Conservation (phyloP, 2,113 vertebrate species). For the Epinephelus fuscoguttatus region DNA sequence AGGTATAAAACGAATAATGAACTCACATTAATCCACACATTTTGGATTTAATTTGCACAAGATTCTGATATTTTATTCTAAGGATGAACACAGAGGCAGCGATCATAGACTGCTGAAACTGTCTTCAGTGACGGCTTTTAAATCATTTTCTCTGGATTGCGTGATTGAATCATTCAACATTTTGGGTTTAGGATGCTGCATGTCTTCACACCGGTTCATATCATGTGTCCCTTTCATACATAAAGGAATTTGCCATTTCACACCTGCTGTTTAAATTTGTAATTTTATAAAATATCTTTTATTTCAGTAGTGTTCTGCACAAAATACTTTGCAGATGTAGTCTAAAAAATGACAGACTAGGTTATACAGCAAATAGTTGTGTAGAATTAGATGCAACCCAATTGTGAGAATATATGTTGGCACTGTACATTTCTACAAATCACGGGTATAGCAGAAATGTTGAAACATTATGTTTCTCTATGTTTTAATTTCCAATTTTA, state of each 20-base stretch:
- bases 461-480: too few relatives aligned
- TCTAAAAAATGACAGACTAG: background rate
- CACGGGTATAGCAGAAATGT: too few relatives aligned
- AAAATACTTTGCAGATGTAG: background rate
- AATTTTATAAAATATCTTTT: background rate
- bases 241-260: conserved; percentile 14
- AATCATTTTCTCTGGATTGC: conserved; percentile 6
- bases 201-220: conserved; percentile 35
- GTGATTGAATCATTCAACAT: conserved; percentile 23
- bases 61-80: background rate
- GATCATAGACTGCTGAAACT: background rate
- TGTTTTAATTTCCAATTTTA: too few relatives aligned
- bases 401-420: too few relatives aligned
- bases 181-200: conserved; percentile 16
- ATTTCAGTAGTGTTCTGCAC: background rate
- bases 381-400: background rate
- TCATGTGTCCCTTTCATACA: conserved; percentile 72
- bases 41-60: background rate
- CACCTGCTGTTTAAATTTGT: background rate
- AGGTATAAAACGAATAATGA: conserved; percentile 85
- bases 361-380: background rate
- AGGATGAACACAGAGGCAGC: background rate
- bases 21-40: background rate
- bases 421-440: too few relatives aligned
- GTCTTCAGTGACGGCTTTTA: background rate